These are phyloP conservation scores for Aphelenchoides fujianensis DNA, from an alignment of 1,140 invertebrate species.

Conservation along the genomic window DNA sequence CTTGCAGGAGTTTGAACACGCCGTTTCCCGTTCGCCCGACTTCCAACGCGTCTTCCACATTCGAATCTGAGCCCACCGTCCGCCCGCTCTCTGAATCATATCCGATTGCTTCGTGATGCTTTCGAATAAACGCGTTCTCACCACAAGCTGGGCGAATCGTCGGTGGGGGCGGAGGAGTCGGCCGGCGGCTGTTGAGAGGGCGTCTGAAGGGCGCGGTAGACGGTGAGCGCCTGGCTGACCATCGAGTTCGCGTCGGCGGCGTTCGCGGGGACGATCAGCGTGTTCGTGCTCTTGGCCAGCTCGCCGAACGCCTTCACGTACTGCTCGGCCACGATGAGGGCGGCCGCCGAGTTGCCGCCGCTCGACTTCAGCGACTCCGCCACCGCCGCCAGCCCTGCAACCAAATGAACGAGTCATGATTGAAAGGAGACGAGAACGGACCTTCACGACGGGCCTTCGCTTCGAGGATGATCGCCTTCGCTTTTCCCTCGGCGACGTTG, in stretches of 20 bases:
- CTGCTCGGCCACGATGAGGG: constrained; percentile 41
- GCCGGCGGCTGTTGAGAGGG: background rate
- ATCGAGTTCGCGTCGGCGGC: constrained; percentile 75
- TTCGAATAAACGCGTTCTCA: constrained; percentile 1
- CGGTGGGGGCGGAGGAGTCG: background rate
- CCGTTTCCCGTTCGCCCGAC: constrained; percentile 67
- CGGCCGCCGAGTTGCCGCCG: constrained; percentile 31
- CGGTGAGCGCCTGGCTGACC: constrained; percentile 52
- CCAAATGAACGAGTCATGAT: too few species aligned
- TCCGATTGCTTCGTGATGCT: background rate
- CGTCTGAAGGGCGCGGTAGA: constrained; percentile 42
- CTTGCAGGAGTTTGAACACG: constrained; percentile 67
- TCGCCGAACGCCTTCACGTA: constrained; percentile 43
- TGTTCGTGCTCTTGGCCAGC: constrained; percentile 87
- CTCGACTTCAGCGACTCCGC: constrained; percentile 63
- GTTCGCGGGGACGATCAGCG: constrained; percentile 86
- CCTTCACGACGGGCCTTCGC: constrained; percentile 68
- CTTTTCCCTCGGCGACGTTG: constrained; percentile 93
- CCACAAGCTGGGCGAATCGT: background rate
- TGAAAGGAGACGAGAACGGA: too few species aligned
- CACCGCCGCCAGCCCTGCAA: constrained; percentile 73
- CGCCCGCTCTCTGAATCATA: background rate
- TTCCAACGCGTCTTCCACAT: constrained; percentile 79
- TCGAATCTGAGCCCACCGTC: constrained; percentile 70
- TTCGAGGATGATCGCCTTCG: constrained; percentile 81